Evolutionary conservation across 2,797 vertebrate genomes (phyloP).

Genomic region (Spinibarbus caldwelli): DNA sequence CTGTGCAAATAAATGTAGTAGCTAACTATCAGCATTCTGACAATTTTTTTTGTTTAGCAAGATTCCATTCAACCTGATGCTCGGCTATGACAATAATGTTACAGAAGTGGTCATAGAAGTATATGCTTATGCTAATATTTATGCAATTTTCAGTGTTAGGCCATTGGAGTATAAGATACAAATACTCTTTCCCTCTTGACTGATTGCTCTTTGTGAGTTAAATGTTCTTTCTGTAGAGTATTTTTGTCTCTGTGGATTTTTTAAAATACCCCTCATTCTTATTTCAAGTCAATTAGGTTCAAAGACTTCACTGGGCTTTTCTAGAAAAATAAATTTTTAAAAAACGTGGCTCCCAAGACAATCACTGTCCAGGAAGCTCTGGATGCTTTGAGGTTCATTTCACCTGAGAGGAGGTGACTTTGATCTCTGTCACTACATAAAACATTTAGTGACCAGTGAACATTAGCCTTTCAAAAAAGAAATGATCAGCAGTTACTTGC

Average conservation of each 20-base stretch:
- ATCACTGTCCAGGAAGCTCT: not conserved
- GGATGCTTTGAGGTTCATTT: not conserved
- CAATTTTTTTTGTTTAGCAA: not conserved
- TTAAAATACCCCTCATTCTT: not conserved
- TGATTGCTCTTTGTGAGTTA: conserved; percentile 1
- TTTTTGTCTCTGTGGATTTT: not conserved
- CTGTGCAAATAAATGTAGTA: not conserved
- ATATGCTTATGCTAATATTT: not conserved
- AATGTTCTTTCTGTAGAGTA: not conserved
- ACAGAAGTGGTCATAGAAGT: not conserved
- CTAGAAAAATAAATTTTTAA: not conserved
- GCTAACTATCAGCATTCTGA: no score
- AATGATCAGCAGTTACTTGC: not conserved
- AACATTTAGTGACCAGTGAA: conserved; percentile 27
- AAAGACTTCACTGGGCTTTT: conserved; percentile 7
- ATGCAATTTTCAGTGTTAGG: not conserved
- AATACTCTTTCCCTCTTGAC: not conserved
- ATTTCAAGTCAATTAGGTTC: not conserved
- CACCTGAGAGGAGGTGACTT: conserved; percentile 15
- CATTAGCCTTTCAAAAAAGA: conserved; percentile 18
- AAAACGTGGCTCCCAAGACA: not conserved
- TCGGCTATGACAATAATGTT: not conserved
- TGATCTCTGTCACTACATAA: conserved; percentile 19
- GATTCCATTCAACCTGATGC: not conserved
- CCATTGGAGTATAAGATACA: not conserved